Evolutionary conservation across 2,797 vertebrate species (phyloP).

Genomic region (Liasis olivaceus): DNA sequence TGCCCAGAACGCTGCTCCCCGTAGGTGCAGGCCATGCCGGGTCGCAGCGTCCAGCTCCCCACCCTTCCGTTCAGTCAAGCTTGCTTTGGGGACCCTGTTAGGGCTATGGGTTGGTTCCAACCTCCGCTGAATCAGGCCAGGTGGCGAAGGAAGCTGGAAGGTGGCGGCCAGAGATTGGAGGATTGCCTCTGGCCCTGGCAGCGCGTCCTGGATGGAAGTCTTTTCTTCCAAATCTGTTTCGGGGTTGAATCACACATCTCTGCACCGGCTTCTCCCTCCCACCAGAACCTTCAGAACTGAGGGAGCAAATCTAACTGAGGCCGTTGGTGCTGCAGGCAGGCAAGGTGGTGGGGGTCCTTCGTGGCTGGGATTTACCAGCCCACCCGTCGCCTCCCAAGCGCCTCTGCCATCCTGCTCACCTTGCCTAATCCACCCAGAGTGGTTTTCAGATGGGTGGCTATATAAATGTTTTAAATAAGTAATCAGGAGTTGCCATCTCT

Average conservation of each 20-base stretch:
- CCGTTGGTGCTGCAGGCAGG: conserved; percentile 8
- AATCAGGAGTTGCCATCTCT: too few relatives aligned
- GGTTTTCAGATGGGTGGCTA: background rate
- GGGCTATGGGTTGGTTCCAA: conserved; percentile 25
- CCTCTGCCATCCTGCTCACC: background rate
- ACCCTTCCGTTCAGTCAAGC: too few relatives aligned
- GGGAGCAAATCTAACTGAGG: background rate
- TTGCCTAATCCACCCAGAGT: background rate
- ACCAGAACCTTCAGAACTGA: background rate
- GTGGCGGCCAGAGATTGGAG: background rate
- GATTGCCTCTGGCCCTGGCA: conserved; percentile 15
- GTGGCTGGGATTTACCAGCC: background rate
- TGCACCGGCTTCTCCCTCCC: background rate
- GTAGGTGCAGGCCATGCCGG: background rate
- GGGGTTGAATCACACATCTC: conserved; percentile 26
- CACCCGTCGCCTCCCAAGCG: background rate
- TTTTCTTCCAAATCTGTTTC: background rate
- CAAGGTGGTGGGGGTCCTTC: background rate
- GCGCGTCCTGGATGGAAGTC: background rate
- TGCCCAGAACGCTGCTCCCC: background rate
- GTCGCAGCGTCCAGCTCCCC: background rate
- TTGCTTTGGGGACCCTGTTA: background rate
- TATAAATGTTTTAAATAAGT: background rate
- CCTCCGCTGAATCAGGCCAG: background rate
- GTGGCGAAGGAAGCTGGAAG: background rate